phyloP scores from a whole-genome alignment of 2,113 vertebrate species.

The Motacilla alba region DNA sequence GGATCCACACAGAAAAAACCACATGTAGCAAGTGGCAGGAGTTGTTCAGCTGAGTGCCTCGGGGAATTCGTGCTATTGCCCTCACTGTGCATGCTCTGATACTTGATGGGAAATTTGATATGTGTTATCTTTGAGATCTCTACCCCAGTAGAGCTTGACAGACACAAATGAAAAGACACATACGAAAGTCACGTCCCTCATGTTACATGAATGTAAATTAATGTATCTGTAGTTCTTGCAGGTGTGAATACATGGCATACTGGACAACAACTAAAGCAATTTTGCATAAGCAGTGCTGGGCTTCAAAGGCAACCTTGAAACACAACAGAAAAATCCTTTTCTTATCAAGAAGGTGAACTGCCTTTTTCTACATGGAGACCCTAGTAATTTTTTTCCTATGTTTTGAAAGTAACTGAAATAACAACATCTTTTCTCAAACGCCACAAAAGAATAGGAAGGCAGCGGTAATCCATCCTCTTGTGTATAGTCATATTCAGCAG shows the following conservation, averaged over 20 bases:
- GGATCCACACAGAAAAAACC: background rate
- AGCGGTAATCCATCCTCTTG: background rate
- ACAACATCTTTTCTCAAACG: background rate
- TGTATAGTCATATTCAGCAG: background rate
- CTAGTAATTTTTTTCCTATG: background rate
- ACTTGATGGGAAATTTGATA: background rate
- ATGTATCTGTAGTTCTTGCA: background rate
- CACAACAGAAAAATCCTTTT: background rate
- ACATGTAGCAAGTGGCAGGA: rapidly evolving
- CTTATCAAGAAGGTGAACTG: background rate
- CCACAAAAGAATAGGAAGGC: background rate
- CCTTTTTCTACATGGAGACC: background rate
- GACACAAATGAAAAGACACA: background rate
- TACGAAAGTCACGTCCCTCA: background rate
- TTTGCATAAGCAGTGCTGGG: background rate
- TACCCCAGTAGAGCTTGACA: background rate
- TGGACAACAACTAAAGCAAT: background rate
- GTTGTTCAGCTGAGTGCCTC: background rate
- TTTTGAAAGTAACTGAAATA: background rate
- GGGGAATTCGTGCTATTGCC: rapidly evolving
- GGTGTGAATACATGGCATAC: rapidly evolving
- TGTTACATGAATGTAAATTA: rapidly evolving
- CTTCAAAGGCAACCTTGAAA: background rate
- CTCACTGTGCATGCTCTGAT: background rate
- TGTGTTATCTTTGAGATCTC: background rate